Conservation (phyloP, 2,113 vertebrate genomes). For the Clarias gariepinus region DNA sequence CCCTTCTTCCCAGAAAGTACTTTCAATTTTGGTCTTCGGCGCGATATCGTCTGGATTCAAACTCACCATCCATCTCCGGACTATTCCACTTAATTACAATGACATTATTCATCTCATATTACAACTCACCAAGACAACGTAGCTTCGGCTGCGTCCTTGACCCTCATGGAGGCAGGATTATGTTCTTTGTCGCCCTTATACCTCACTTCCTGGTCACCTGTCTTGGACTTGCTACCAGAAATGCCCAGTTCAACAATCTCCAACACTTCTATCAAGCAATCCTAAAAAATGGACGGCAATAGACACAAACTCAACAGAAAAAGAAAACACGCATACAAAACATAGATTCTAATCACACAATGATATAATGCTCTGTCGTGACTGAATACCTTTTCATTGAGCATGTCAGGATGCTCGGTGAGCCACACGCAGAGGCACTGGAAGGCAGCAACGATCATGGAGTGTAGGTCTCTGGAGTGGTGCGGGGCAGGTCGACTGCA, state of each 20-base stretch:
- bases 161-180: constrained; percentile 90
- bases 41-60: too few species aligned
- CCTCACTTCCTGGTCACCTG: constrained; percentile 82
- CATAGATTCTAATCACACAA: not conserved
- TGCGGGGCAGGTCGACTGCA: constrained; percentile 89
- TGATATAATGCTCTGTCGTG: not conserved
- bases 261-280: constrained; percentile 88
- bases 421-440: constrained; percentile 92
- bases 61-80: too few species aligned
- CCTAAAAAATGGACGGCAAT: constrained; percentile 67
- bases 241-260: constrained; percentile 94
- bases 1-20: too few species aligned
- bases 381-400: constrained; percentile 82
- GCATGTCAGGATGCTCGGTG: constrained; percentile 84
- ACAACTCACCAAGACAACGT: constrained; percentile 84
- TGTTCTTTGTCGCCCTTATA: constrained; percentile 90
- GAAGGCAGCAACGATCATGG: constrained; percentile 93
- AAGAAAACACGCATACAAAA: not conserved
- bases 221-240: constrained; percentile 90
- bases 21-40: too few species aligned
- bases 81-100: too few species aligned
- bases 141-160: constrained; percentile 93
- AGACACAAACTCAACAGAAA: not conserved
- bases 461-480: constrained; percentile 92
- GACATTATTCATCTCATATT: not conserved